These are phyloP conservation scores for Sisyra nigra DNA, from an alignment of 2,888 invertebrate genomes.

Conservation along the genomic window DNA sequence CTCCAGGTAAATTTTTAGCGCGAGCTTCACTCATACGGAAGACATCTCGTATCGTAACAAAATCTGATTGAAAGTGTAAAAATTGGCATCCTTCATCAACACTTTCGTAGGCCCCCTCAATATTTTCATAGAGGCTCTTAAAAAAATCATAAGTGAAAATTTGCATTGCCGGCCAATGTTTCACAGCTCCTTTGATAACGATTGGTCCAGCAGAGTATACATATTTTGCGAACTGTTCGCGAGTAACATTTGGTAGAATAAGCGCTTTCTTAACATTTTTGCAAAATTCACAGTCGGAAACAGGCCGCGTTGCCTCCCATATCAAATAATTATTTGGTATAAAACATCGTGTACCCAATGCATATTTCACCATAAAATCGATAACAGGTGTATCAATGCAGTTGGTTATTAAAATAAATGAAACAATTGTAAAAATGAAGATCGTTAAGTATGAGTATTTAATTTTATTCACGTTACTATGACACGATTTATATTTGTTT, in stretches of 20 bases:
- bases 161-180: slow-evolving; percentile 59
- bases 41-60: slow-evolving; percentile 58
- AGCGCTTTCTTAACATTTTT: slow-evolving; percentile 47
- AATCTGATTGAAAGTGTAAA: slow-evolving; percentile 69
- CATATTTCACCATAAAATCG: slow-evolving; percentile 16
- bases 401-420: background rate
- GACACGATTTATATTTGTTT: too few relatives aligned
- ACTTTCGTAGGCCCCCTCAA: slow-evolving; percentile 54
- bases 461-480: too few relatives aligned
- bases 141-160: slow-evolving; percentile 50
- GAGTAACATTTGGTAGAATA: slow-evolving; percentile 49
- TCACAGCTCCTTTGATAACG: slow-evolving; percentile 57
- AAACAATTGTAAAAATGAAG: slow-evolving; percentile 4
- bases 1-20: slow-evolving; percentile 39
- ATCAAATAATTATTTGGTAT: slow-evolving; percentile 70
- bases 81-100: slow-evolving; percentile 73
- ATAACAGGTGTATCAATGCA: slow-evolving; percentile 9
- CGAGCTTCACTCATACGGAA: slow-evolving; percentile 56
- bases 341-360: slow-evolving; percentile 52
- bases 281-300: slow-evolving; percentile 69
- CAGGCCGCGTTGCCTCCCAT: slow-evolving; percentile 75
- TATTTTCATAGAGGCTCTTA: slow-evolving; percentile 47
- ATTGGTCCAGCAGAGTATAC: slow-evolving; percentile 70
- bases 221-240: slow-evolving; percentile 49
- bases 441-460: background rate